Evolutionary conservation across 2,113 vertebrate species (phyloP).

Genomic region (Acanthochromis polyacanthus): DNA sequence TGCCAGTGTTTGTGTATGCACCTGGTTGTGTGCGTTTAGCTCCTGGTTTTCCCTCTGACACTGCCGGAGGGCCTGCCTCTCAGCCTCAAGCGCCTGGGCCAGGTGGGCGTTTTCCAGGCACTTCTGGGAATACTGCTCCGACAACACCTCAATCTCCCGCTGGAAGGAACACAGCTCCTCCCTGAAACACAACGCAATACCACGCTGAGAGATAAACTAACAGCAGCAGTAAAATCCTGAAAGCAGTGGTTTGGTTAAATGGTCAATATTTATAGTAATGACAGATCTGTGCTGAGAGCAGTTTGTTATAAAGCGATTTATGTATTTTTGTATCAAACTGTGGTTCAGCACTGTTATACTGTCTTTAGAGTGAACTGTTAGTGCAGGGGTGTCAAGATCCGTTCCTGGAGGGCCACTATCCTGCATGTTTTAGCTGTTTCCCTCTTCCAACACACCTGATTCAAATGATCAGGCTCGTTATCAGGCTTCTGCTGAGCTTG

Average conservation of each 20-base stretch:
- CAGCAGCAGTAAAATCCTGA: neutral
- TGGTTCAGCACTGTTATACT: neutral
- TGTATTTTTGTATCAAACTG: neutral
- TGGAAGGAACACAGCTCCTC: conserved; percentile 88
- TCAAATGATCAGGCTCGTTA: too few relatives aligned
- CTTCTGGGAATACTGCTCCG: conserved; percentile 90
- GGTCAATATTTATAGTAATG: conserved; percentile 5
- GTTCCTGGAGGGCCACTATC: too few relatives aligned
- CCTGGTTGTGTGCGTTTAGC: conserved; percentile 90
- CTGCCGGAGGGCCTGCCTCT: conserved; percentile 88
- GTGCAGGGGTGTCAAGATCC: too few relatives aligned
- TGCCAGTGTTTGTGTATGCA: conserved; percentile 31
- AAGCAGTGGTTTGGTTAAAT: neutral
- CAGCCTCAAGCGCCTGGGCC: conserved; percentile 87
- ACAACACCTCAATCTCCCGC: conserved; percentile 88
- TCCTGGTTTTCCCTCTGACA: conserved; percentile 90
- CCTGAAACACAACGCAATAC: conserved; percentile 66
- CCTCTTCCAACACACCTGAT: too few relatives aligned
- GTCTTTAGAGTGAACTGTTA: neutral
- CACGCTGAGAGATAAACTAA: conserved; percentile 3
- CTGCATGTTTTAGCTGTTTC: too few relatives aligned
- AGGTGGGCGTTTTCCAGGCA: conserved; percentile 89
- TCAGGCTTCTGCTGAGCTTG: too few relatives aligned
- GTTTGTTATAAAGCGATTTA: neutral
- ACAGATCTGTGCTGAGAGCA: neutral